These are phyloP conservation scores for Hoplias malabaricus DNA, from an alignment of 2,113 vertebrate genomes.

Conservation along the genomic window DNA sequence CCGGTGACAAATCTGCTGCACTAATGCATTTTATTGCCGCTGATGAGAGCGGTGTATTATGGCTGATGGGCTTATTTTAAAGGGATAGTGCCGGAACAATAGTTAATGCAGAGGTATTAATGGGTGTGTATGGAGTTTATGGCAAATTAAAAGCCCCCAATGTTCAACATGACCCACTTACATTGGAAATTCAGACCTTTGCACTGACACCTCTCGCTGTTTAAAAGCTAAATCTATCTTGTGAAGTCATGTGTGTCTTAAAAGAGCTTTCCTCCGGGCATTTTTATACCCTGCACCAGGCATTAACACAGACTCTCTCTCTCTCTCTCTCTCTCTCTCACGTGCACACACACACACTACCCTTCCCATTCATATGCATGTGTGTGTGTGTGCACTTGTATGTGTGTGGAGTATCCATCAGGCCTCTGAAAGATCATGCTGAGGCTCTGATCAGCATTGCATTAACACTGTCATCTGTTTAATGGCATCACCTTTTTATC, in stretches of 20 bases:
- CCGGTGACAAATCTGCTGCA: conserved; percentile 58
- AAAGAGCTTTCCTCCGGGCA: conserved; percentile 42
- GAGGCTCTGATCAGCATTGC: conserved; percentile 49
- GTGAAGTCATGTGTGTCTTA: conserved; percentile 70
- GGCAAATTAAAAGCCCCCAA: conserved; percentile 77
- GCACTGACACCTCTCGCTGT: conserved; percentile 64
- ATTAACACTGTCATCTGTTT: conserved; percentile 52
- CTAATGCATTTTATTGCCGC: conserved; percentile 61
- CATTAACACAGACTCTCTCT: conserved; percentile 3
- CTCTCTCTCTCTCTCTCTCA: not conserved
- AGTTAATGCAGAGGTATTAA: conserved; percentile 69
- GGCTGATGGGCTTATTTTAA: conserved; percentile 71
- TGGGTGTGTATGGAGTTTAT: conserved; percentile 72
- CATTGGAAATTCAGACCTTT: conserved; percentile 72
- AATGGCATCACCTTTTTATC: conserved; percentile 49
- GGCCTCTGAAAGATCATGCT: conserved; percentile 39
- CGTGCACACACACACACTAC: not conserved
- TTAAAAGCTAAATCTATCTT: conserved; percentile 79
- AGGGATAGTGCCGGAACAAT: conserved; percentile 66
- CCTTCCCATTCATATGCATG: conserved; percentile 41
- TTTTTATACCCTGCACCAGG: conserved; percentile 44
- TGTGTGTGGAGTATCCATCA: conserved; percentile 43
- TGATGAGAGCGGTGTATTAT: conserved; percentile 58
- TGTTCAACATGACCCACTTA: conserved; percentile 75
- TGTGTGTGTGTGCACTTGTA: too few relatives aligned